A percentile compares a stretch with the other conserved stretches of the same genome.
Conservation (phyloP, 2,888 invertebrate genomes). For the Disparrhopalites patrizii region DNA sequence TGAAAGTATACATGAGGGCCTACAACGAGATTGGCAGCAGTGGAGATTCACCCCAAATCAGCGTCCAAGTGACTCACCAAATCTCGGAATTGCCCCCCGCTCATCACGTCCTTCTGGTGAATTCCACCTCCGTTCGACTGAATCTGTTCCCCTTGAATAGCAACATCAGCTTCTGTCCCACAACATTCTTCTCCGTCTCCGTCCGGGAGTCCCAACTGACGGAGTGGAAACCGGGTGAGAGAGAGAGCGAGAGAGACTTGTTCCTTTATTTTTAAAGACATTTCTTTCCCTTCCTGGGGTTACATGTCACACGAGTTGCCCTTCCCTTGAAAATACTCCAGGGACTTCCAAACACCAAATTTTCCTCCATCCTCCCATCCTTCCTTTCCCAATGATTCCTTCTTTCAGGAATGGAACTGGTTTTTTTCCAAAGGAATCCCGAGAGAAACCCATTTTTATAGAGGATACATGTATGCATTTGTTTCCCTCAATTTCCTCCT, state of each 20-base stretch:
- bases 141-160: constrained; percentile 42
- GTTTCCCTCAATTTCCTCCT: too few species aligned
- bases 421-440: too few species aligned
- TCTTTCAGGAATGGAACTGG: too few species aligned
- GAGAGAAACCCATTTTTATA: too few species aligned
- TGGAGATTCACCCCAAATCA: constrained; percentile 41
- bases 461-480: too few species aligned
- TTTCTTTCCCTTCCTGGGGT: too few species aligned
- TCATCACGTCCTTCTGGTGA: constrained; percentile 37
- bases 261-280: constrained; percentile 35
- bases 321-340: too few species aligned
- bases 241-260: constrained; percentile 39
- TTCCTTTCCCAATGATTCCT: too few species aligned
- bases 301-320: too few species aligned
- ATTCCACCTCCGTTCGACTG: constrained; percentile 39
- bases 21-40: constrained; percentile 45
- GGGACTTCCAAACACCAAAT: too few species aligned
- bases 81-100: constrained; percentile 34
- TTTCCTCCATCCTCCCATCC: too few species aligned
- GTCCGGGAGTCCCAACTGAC: constrained; percentile 34
- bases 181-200: constrained; percentile 39
- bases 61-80: constrained; percentile 43
- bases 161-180: constrained; percentile 42
- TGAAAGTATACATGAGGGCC: constrained; percentile 47
- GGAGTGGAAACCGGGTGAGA: constrained; percentile 34